phyloP scores from a whole-genome alignment of 2,113 vertebrate species.

The Tangachromis dhanisi region DNA sequence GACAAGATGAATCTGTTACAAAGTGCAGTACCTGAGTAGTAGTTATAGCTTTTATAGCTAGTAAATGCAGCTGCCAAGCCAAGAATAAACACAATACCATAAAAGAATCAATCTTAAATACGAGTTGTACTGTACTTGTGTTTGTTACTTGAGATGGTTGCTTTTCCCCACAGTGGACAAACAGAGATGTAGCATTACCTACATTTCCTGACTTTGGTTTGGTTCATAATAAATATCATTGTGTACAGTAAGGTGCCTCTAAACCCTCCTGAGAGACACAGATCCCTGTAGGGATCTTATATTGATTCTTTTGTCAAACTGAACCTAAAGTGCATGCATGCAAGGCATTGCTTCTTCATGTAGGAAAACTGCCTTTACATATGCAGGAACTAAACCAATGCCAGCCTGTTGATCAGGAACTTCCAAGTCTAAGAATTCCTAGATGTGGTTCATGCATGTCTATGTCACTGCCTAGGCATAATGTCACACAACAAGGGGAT shows the following conservation, averaged over 20 bases:
- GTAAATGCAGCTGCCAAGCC: neutral
- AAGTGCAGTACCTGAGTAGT: neutral
- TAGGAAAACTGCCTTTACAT: neutral
- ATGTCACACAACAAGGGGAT: neutral
- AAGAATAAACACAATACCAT: neutral
- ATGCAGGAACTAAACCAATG: neutral
- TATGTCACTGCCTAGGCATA: neutral
- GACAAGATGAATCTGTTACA: neutral
- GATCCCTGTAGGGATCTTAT: neutral
- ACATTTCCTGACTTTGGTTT: neutral
- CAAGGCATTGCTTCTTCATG: neutral
- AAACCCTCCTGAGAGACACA: neutral
- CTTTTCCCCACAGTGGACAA: neutral
- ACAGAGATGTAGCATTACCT: neutral
- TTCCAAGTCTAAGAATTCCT: neutral
- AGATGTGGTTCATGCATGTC: neutral
- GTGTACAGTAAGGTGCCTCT: neutral
- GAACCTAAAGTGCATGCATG: neutral
- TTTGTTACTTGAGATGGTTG: neutral
- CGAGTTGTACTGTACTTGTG: neutral
- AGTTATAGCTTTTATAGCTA: neutral
- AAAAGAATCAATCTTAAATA: neutral
- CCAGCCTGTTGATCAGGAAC: neutral
- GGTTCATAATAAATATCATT: neutral
- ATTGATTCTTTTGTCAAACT: conserved; percentile 28